Percentiles rank a stretch among this genome's conserved stretches.
Conservation (phyloP, 2,797 vertebrate genomes). For the Phrynocephalus forsythii region DNA sequence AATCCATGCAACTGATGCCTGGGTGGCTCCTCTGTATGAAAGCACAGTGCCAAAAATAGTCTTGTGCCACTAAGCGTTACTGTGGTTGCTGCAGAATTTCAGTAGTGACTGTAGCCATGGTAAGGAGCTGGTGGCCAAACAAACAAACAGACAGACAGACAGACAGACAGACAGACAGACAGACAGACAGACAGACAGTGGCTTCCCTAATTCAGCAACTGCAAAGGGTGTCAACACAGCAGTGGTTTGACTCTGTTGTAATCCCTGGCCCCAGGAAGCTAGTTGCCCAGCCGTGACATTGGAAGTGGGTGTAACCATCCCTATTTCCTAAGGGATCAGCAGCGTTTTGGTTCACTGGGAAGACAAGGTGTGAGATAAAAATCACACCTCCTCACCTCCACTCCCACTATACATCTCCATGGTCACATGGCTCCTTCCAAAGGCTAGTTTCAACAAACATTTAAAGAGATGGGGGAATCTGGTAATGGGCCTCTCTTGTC, state of each 20-base stretch:
- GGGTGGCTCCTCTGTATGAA: too few species aligned
- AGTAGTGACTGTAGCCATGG: too few species aligned
- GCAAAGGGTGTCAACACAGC: too few species aligned
- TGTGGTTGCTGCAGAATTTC: neutral
- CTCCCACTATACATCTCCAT: neutral
- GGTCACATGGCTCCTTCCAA: neutral
- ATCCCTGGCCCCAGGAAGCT: neutral
- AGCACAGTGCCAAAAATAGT: neutral
- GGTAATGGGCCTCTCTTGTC: neutral
- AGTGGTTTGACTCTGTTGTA: too few species aligned
- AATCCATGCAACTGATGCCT: too few species aligned
- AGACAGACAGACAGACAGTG: too few species aligned
- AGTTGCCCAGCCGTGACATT: neutral
- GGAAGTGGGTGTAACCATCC: neutral
- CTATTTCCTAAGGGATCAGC: neutral
- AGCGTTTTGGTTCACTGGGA: neutral
- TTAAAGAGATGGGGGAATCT: neutral
- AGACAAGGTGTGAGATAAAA: neutral
- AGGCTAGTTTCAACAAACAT: neutral
- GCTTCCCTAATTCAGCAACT: too few species aligned
- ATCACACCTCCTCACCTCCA: neutral
- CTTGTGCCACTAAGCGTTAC: neutral
- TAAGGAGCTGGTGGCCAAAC: neutral
- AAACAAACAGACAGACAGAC: neutral
- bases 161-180: too few species aligned